Evolutionary conservation across 2,113 vertebrate species (phyloP), one percentile per base, ranked within the genome.

Genomic region (Cheilinus undulatus): DNA sequence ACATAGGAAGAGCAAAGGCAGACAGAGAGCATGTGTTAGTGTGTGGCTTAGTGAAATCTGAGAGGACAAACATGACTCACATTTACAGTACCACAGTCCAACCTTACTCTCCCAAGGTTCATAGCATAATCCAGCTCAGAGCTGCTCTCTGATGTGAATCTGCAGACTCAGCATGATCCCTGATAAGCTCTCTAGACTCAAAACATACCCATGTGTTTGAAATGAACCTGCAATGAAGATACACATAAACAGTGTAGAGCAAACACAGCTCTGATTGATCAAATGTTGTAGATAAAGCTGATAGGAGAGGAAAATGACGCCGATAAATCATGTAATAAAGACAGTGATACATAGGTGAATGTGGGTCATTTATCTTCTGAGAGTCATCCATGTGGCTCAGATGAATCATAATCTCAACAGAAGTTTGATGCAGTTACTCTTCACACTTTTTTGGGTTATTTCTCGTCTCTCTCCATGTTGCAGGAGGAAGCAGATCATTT

Each of bases 291-390:
- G 20, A 68, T 73, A 20, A 67, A 43, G 27, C 42, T 34, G 43
- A 40, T 4, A 52, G 8, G 32, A 60, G 19, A 69, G 75, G 70
- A 72, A 75, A 63, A 67, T 75, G 77, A 49, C 73, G 15, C 28
- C 38, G 42, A 30, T 67, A 40, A 17, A 51, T 43, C 22, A 17
- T 17, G 38, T 64, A 65, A 86, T 70, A 27, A 64, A 87, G 74
- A 86, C 56, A 74, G 20, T 11, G 68, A 78, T 58, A 42, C 40
- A 54, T 7, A 24, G 59, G 71, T 71, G 45, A 60, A 68, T 78
- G 69, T 54, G 32, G 57, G 63, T 66, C 49, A 58, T 83, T 81
- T 14, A 66, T 81, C 61, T 77, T 76, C 57, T 27, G 26, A 77
- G 50, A 85, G 24, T 15, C 52, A 64, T 48, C 43, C 54, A 42